phyloP scores from a whole-genome alignment of 2,888 invertebrate species.

The Zootermopsis nevadensis region DNA sequence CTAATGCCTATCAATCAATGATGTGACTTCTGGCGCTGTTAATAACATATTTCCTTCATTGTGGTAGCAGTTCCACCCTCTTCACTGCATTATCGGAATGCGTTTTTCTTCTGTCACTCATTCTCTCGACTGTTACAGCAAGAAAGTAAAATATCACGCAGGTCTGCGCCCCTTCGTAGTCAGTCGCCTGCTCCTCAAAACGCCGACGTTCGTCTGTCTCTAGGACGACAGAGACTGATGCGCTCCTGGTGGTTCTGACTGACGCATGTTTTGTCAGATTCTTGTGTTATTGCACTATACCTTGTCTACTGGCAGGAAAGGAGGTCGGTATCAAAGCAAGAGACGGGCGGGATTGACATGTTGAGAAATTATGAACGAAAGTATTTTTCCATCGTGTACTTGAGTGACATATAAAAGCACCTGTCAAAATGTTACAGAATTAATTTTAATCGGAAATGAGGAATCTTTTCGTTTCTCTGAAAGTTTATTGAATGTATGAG shows the following conservation, averaged over 20 bases:
- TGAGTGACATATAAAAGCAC: background rate
- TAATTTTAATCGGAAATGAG: too few relatives aligned
- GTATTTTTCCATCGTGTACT: background rate
- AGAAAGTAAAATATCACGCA: background rate
- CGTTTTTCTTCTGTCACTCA: background rate
- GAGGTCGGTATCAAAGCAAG: background rate
- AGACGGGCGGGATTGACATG: background rate
- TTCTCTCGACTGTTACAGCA: background rate
- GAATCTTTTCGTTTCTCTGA: too few relatives aligned
- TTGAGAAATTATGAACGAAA: background rate
- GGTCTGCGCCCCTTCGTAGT: conserved; percentile 1
- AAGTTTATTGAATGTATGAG: too few relatives aligned
- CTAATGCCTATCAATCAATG: background rate
- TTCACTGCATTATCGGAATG: conserved; percentile 7
- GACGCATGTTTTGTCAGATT: conserved; percentile 4
- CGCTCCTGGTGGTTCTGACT: background rate
- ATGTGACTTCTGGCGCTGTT: background rate
- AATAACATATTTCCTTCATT: conserved; percentile 18
- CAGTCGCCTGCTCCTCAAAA: background rate
- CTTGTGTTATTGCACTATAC: background rate
- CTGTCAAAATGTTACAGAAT: too few relatives aligned
- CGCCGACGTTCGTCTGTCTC: conserved; percentile 4
- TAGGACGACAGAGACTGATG: conserved; percentile 22
- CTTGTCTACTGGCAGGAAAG: too few relatives aligned
- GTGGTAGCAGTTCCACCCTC: background rate